These are phyloP conservation scores for Nymphalis polychloros DNA, from an alignment of 2,888 invertebrate genomes.

Conservation along the genomic window DNA sequence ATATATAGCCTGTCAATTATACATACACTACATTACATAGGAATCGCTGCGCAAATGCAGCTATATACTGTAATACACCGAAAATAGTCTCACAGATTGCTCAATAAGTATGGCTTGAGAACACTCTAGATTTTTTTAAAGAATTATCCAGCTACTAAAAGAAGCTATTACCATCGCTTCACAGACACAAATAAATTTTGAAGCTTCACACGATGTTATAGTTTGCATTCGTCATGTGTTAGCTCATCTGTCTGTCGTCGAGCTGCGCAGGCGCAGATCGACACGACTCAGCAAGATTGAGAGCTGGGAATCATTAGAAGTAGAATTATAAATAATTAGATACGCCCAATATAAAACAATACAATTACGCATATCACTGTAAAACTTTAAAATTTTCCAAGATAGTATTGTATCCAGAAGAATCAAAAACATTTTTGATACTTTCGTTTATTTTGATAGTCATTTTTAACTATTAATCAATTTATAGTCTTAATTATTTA, in stretches of 20 bases:
- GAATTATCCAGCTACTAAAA: neutral
- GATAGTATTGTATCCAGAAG: no score
- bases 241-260: constrained; percentile 42
- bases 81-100: neutral
- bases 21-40: no score
- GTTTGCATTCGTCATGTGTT: constrained; percentile 34
- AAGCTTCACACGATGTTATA: constrained; percentile 32
- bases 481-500: neutral
- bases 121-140: neutral
- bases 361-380: no score
- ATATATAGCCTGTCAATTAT: no score
- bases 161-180: constrained; percentile 20
- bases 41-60: no score
- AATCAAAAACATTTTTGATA: neutral
- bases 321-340: constrained; percentile 29
- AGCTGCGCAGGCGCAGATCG: constrained; percentile 53
- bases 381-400: no score
- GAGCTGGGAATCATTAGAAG: constrained; percentile 45
- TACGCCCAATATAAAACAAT: no score
- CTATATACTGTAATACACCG: no score
- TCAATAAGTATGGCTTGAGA: neutral
- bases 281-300: constrained; percentile 57
- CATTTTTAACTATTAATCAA: no score
- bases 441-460: no score
- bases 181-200: constrained; percentile 28